These are phyloP conservation scores for Archocentrus centrarchus DNA, from an alignment of 2,113 vertebrate species.

Conservation along the genomic window DNA sequence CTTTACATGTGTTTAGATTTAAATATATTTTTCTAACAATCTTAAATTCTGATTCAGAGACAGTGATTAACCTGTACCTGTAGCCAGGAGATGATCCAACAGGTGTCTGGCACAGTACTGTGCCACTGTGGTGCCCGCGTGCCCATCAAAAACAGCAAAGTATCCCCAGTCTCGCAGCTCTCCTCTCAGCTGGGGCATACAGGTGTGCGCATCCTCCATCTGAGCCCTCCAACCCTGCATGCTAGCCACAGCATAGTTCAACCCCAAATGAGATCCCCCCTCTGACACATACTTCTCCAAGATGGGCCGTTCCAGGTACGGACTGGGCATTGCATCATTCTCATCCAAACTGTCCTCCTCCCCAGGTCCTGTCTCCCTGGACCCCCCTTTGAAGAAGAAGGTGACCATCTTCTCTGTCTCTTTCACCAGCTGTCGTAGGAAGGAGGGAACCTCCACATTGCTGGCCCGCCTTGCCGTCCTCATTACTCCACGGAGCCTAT, in stretches of 20 bases:
- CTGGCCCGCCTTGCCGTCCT: conserved; percentile 77
- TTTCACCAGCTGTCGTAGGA: conserved; percentile 78
- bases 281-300: conserved; percentile 78
- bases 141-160: conserved; percentile 85
- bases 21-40: neutral
- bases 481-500: conserved; percentile 68
- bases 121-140: conserved; percentile 82
- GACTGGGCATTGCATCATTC: conserved; percentile 56
- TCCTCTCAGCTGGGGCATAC: conserved; percentile 71
- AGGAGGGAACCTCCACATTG: conserved; percentile 81
- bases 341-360: conserved; percentile 68
- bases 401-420: conserved; percentile 83
- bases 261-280: conserved; percentile 69
- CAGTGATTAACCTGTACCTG: conserved; percentile 64
- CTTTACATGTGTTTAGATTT: neutral
- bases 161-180: conserved; percentile 80
- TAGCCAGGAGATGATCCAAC: conserved; percentile 79
- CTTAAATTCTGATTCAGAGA: neutral
- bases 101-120: conserved; percentile 83
- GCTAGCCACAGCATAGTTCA: conserved; percentile 79
- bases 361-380: conserved; percentile 43
- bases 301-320: conserved; percentile 77
- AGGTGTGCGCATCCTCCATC: conserved; percentile 85
- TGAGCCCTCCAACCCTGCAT: conserved; percentile 85
- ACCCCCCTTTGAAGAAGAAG: conserved; percentile 81